Conservation (phyloP, 2,113 vertebrate genomes). For the Balaeniceps rex region DNA sequence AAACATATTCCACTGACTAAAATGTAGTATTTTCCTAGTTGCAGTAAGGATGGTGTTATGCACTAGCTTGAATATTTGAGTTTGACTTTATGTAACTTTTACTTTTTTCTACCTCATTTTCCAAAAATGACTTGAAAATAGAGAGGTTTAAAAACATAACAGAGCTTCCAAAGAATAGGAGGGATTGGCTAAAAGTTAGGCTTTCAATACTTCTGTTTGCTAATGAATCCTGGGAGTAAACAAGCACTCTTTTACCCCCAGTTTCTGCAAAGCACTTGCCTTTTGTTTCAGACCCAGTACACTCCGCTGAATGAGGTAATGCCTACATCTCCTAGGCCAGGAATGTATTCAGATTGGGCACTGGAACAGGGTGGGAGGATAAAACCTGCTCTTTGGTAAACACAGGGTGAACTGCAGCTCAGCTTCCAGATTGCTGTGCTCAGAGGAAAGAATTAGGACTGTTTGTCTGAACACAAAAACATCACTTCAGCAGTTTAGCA, state of each 20-base stretch:
- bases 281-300: slow-evolving; percentile 4
- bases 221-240: slow-evolving; percentile 6
- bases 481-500: neutral
- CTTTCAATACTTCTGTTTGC: neutral
- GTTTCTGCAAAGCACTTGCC: neutral
- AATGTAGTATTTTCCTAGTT: neutral
- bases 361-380: neutral
- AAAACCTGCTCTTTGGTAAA: slow-evolving; percentile 33
- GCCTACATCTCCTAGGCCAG: neutral
- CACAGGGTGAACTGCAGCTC: neutral
- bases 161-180: neutral
- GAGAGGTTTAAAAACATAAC: neutral
- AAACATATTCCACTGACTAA: neutral
- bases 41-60: neutral
- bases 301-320: neutral
- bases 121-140: neutral
- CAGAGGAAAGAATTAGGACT: neutral
- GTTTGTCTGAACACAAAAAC: neutral
- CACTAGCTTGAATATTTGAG: neutral
- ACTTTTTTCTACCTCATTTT: neutral
- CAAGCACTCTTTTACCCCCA: neutral
- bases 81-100: rapidly evolving
- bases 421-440: neutral
- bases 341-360: neutral
- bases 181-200: neutral